Evolutionary conservation across 2,113 vertebrate genomes (phyloP).

Genomic region (Tonatia bakeri): DNA sequence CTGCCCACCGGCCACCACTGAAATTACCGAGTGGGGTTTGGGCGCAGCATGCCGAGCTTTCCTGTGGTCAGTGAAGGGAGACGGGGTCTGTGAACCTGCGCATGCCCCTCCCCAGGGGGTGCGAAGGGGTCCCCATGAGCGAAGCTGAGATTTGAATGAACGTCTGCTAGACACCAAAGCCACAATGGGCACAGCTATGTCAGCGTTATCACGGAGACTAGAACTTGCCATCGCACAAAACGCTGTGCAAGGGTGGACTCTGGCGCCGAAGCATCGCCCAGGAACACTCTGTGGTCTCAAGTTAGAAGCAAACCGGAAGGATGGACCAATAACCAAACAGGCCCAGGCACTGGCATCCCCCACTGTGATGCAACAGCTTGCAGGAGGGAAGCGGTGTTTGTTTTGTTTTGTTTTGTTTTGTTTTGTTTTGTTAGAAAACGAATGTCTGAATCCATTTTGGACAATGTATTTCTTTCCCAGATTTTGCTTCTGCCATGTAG

Average conservation of each 20-base stretch:
- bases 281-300: background rate
- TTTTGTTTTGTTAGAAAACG: background rate
- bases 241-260: background rate
- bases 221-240: background rate
- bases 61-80: background rate
- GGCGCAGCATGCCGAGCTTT: background rate
- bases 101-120: rapidly evolving
- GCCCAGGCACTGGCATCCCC: background rate
- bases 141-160: background rate
- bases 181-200: background rate
- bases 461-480: background rate
- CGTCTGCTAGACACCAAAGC: background rate
- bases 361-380: background rate
- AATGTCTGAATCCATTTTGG: background rate
- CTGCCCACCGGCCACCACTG: no score
- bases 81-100: background rate
- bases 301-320: background rate
- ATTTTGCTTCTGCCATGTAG: background rate
- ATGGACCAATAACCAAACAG: background rate
- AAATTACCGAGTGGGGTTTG: background rate
- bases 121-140: no score
- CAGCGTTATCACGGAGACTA: background rate
- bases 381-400: background rate
- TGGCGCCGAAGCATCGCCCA: background rate
- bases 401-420: no score